Percentiles rank a stretch among this genome's conserved stretches.
These are phyloP conservation scores for Nymphalis polychloros DNA, from an alignment of 2,888 invertebrate genomes.

Conservation along the genomic window DNA sequence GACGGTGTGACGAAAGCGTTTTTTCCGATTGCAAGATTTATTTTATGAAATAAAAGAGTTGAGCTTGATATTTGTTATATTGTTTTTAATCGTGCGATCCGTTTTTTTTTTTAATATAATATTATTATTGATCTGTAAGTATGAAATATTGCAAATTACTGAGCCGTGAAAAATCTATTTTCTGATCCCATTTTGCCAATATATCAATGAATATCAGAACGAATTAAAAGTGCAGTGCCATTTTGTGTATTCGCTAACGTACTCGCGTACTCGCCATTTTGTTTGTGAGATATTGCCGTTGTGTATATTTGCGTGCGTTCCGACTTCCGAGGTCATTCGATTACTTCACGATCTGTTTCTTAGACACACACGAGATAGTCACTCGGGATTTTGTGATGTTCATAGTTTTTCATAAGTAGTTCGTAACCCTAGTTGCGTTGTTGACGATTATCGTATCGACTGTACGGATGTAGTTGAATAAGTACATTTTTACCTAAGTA, in stretches of 20 bases:
- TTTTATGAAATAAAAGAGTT: conserved; percentile 50
- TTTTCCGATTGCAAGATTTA: conserved; percentile 12
- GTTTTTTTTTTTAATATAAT: conserved; percentile 46
- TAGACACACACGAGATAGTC: conserved; percentile 45
- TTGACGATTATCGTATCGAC: conserved; percentile 67
- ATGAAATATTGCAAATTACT: conserved; percentile 32
- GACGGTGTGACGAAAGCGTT: conserved; percentile 41
- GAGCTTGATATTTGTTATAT: conserved; percentile 63
- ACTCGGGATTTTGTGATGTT: conserved; percentile 69
- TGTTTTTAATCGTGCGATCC: conserved; percentile 60
- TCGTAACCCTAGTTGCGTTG: conserved; percentile 64
- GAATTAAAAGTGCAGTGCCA: conserved; percentile 51
- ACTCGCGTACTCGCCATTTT: conserved; percentile 36
- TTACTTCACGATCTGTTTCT: conserved; percentile 48
- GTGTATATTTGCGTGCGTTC: conserved; percentile 15
- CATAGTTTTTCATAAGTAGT: conserved; percentile 70
- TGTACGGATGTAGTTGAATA: conserved; percentile 61
- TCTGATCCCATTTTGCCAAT: conserved; percentile 51
- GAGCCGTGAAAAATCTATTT: conserved; percentile 47
- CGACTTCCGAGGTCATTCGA: background rate
- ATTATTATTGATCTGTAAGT: conserved; percentile 25
- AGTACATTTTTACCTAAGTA: conserved; percentile 75
- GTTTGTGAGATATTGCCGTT: conserved; percentile 17
- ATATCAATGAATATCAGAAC: conserved; percentile 40
- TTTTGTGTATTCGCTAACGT: conserved; percentile 51